A percentile compares a stretch with the other conserved stretches of the same genome.
phyloP scores from a whole-genome alignment of 2,888 invertebrate species.

The Volucella bombylans region DNA sequence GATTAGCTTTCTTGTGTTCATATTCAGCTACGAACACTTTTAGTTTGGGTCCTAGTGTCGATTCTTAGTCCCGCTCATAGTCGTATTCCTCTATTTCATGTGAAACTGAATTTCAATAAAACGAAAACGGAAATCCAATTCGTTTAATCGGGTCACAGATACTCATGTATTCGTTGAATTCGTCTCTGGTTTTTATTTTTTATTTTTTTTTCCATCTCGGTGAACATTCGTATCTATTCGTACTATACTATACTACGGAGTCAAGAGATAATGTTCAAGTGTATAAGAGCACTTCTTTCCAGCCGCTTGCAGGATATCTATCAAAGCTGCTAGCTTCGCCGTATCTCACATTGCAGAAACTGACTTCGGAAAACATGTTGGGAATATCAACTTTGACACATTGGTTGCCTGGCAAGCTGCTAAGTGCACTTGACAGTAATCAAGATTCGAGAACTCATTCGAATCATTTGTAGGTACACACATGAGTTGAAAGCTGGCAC shows the following conservation, averaged over 20 bases:
- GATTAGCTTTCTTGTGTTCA: slow-evolving; percentile 63
- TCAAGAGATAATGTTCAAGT: not conserved
- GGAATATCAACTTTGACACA: slow-evolving; percentile 68
- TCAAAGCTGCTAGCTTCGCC: slow-evolving; percentile 55
- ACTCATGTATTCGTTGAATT: slow-evolving; percentile 56
- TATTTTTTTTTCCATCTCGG: not conserved
- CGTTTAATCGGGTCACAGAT: slow-evolving; percentile 61
- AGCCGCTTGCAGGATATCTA: slow-evolving; percentile 62
- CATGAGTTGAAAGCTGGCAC: not conserved
- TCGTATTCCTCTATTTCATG: slow-evolving; percentile 31
- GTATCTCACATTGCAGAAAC: not conserved
- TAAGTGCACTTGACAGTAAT: slow-evolving; percentile 74
- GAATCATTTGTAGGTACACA: slow-evolving; percentile 62
- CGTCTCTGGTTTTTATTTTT: slow-evolving; percentile 4
- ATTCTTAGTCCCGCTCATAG: too few species aligned
- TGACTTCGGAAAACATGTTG: slow-evolving; percentile 57
- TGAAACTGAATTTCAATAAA: slow-evolving; percentile 53
- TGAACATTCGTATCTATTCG: not conserved
- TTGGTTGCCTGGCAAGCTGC: slow-evolving; percentile 62
- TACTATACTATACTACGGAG: too few species aligned
- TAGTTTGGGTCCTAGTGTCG: too few species aligned
- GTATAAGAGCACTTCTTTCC: slow-evolving; percentile 26
- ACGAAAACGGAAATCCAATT: slow-evolving; percentile 56
- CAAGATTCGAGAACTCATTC: slow-evolving; percentile 72
- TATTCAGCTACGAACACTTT: slow-evolving; percentile 51